Percentiles rank a stretch among this genome's conserved stretches.
These are phyloP conservation scores for Boleophthalmus pectinirostris DNA, from an alignment of 2,113 vertebrate genomes.

Conservation along the genomic window DNA sequence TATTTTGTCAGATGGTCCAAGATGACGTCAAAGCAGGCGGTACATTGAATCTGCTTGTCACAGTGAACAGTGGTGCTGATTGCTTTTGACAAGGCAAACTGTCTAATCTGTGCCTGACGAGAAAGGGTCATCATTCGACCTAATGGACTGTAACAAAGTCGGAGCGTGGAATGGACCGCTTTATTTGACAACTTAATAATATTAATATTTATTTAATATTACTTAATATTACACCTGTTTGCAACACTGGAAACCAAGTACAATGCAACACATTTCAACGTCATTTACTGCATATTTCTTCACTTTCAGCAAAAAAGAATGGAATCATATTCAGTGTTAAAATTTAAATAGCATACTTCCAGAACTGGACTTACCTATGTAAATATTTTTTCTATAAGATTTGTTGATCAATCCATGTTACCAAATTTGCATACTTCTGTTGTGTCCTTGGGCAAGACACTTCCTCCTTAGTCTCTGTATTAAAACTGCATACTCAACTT, in stretches of 20 bases:
- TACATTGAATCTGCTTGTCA: slow-evolving; percentile 51
- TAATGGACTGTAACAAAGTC: slow-evolving; percentile 46
- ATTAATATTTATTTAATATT: too few species aligned
- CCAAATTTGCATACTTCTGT: too few species aligned
- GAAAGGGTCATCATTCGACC: slow-evolving; percentile 39
- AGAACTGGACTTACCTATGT: too few species aligned
- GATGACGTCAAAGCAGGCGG: slow-evolving; percentile 31
- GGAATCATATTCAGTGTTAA: too few species aligned
- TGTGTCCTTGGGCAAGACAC: too few species aligned
- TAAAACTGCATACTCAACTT: too few species aligned
- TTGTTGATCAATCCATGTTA: too few species aligned
- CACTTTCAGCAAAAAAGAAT: neutral
- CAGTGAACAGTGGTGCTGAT: slow-evolving; percentile 32
- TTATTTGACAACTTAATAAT: slow-evolving; percentile 39
- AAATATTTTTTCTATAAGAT: too few species aligned
- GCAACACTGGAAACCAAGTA: neutral
- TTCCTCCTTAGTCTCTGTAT: too few species aligned
- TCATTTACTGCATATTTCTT: neutral
- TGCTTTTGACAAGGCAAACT: slow-evolving; percentile 45
- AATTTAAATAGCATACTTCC: too few species aligned
- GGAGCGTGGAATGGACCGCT: slow-evolving; percentile 12
- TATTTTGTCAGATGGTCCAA: slow-evolving; percentile 47
- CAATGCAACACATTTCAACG: neutral
- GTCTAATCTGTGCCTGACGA: slow-evolving; percentile 41
- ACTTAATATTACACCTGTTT: slow-evolving; percentile 28